Conservation (phyloP, 2,113 vertebrate species). For the Suricata suricatta region DNA sequence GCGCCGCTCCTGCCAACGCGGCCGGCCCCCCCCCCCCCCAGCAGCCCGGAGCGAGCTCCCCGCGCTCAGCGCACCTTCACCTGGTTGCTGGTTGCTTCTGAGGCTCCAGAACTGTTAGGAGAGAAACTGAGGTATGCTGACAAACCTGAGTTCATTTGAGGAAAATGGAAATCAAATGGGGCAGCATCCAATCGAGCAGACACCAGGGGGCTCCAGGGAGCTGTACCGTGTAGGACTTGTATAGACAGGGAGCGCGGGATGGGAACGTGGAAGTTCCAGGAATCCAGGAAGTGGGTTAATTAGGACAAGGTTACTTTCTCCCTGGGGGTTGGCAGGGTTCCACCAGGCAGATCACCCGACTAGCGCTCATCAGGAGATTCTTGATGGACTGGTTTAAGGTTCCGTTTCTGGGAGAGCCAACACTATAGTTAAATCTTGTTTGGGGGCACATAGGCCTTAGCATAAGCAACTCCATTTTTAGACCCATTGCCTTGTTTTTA, state of each 20-base stretch:
- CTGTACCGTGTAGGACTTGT: not conserved
- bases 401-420: not conserved
- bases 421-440: not conserved
- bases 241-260: not conserved
- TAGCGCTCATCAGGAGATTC: not conserved
- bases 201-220: not conserved
- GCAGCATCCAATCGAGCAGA: not conserved
- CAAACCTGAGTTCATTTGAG: not conserved
- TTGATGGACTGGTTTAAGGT: not conserved
- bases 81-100: not conserved
- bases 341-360: not conserved
- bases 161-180: not conserved
- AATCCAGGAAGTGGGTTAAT: not conserved
- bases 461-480: not conserved
- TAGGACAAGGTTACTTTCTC: not conserved
- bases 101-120: not conserved
- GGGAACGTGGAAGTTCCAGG: not conserved
- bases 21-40: rapidly evolving
- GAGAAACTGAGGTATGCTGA: not conserved
- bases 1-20: not conserved
- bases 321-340: not conserved
- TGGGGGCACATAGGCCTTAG: not conserved
- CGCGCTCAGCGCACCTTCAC: not conserved
- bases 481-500: not conserved
- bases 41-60: not conserved